phyloP scores from a whole-genome alignment of 2,113 vertebrate genomes.

The Montifringilla adamsi region DNA sequence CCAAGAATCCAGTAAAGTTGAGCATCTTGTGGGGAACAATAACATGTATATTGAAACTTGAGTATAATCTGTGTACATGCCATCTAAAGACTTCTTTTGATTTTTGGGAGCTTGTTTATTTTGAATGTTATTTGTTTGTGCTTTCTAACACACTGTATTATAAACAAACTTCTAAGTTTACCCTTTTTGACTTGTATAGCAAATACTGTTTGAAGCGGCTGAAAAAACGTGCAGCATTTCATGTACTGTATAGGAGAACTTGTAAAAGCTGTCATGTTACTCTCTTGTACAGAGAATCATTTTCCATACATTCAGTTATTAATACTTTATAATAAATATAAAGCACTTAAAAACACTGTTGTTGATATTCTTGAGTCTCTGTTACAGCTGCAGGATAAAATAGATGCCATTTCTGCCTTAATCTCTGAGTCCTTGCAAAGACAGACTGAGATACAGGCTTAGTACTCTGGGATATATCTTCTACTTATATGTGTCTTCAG shows the following conservation, averaged over 20 bases:
- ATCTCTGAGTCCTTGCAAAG: not conserved
- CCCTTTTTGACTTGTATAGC: constrained; percentile 35
- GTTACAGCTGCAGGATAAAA: not conserved
- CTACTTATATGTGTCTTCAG: not conserved
- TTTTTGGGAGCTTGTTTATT: constrained; percentile 53
- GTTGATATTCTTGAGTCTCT: not conserved
- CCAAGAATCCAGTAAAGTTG: constrained; percentile 27
- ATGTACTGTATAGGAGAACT: constrained; percentile 29
- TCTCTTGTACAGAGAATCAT: constrained; percentile 31
- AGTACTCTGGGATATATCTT: not conserved
- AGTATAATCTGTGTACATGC: constrained; percentile 53
- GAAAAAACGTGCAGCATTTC: not conserved
- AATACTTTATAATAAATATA: constrained; percentile 62
- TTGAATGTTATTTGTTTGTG: constrained; percentile 61
- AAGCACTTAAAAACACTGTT: constrained; percentile 38
- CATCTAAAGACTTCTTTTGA: constrained; percentile 42
- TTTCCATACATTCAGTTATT: constrained; percentile 34
- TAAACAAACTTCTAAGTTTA: constrained; percentile 51
- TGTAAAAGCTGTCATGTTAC: constrained; percentile 36
- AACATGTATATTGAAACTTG: constrained; percentile 50
- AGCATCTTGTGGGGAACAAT: constrained; percentile 48
- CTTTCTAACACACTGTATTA: constrained; percentile 68
- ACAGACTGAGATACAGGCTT: not conserved
- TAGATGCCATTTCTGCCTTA: not conserved
- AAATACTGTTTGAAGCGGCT: constrained; percentile 22